Percentiles rank a stretch among this genome's conserved stretches.
These are phyloP conservation scores for Calyptommatus sinebrachiatus DNA, from an alignment of 2,113 vertebrate genomes.

Conservation along the genomic window DNA sequence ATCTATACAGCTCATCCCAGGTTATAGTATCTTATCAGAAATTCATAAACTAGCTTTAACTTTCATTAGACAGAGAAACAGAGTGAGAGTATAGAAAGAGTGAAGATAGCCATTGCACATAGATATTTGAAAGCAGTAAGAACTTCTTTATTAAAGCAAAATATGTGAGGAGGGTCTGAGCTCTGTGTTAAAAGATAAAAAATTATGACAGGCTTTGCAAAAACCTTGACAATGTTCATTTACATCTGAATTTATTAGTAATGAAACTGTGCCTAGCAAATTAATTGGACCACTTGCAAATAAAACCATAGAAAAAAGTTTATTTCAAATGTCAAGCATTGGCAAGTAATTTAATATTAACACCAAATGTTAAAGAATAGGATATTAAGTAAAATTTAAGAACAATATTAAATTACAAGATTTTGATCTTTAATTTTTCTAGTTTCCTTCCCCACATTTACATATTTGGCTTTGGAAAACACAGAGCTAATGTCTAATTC, in stretches of 20 bases:
- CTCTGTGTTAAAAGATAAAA: constrained; percentile 35
- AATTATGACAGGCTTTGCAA: constrained; percentile 36
- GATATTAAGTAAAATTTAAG: constrained; percentile 91
- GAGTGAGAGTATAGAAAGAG: not conserved
- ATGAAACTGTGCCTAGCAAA: constrained; percentile 74
- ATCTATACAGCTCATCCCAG: constrained; percentile 35
- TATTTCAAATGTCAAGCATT: constrained; percentile 92
- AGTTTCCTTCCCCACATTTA: constrained; percentile 77
- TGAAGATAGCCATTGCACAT: not conserved
- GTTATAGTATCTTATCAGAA: not conserved
- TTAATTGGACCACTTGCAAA: constrained; percentile 80
- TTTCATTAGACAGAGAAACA: not conserved
- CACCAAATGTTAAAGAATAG: constrained; percentile 97
- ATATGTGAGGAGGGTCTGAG: not conserved
- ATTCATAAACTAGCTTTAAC: not conserved
- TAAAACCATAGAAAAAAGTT: constrained; percentile 88
- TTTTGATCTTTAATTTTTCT: constrained; percentile 77
- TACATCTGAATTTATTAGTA: constrained; percentile 59
- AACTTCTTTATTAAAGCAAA: not conserved
- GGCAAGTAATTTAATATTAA: constrained; percentile 92
- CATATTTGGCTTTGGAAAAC: constrained; percentile 97
- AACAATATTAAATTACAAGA: constrained; percentile 96
- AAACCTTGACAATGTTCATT: constrained; percentile 68
- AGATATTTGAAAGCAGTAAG: not conserved
- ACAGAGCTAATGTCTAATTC: constrained; percentile 84